phyloP scores from a whole-genome alignment of 2,113 vertebrate genomes.

The Austrofundulus limnaeus region DNA sequence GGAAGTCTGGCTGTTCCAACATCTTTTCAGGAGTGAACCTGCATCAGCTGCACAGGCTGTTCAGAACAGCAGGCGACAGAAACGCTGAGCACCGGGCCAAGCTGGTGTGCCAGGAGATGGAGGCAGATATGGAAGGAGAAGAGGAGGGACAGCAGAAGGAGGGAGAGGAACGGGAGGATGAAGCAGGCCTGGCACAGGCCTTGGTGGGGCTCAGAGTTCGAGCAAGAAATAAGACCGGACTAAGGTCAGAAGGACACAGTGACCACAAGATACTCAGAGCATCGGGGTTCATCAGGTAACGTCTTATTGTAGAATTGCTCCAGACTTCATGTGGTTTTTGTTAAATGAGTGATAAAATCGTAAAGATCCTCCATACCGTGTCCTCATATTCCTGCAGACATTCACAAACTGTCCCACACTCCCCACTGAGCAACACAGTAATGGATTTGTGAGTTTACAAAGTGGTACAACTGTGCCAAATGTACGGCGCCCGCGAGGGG shows the following conservation, averaged over 20 bases:
- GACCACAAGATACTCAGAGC: slow-evolving; percentile 58
- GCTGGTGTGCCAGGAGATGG: slow-evolving; percentile 81
- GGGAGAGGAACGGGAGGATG: slow-evolving; percentile 71
- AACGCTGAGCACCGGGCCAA: slow-evolving; percentile 82
- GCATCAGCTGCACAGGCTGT: slow-evolving; percentile 74
- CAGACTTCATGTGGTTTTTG: slow-evolving; percentile 12
- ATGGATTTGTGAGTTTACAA: slow-evolving; percentile 2
- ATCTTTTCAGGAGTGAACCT: slow-evolving; percentile 80
- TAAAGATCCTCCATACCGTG: slow-evolving; percentile 41
- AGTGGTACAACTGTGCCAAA: too few species aligned
- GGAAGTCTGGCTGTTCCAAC: slow-evolving; percentile 86
- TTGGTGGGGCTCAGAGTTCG: slow-evolving; percentile 82
- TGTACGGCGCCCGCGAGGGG: too few species aligned
- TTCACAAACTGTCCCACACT: slow-evolving; percentile 39
- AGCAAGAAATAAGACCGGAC: slow-evolving; percentile 65
- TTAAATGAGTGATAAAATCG: slow-evolving; percentile 51
- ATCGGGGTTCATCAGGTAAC: slow-evolving; percentile 61
- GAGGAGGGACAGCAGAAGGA: slow-evolving; percentile 75
- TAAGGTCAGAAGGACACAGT: slow-evolving; percentile 47
- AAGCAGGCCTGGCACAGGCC: slow-evolving; percentile 80
- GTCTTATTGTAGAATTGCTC: not conserved
- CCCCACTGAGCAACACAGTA: slow-evolving; percentile 42
- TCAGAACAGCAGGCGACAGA: slow-evolving; percentile 80
- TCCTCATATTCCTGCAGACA: not conserved
- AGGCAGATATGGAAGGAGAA: slow-evolving; percentile 44